Percentiles rank a stretch among this genome's conserved stretches.
phyloP scores from a whole-genome alignment of 2,797 vertebrate species.

The Trachops cirrhosus region DNA sequence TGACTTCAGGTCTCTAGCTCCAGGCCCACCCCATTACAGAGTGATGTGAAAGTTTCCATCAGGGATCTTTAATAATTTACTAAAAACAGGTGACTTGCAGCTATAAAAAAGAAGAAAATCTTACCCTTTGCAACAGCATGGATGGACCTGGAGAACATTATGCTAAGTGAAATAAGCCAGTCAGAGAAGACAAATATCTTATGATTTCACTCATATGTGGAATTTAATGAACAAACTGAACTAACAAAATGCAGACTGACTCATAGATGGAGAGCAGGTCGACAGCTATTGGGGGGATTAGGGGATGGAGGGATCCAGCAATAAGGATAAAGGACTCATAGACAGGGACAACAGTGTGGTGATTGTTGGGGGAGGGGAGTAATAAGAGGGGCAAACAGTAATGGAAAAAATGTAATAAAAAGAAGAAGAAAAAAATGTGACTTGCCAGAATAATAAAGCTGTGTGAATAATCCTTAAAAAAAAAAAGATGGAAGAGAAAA shows the following conservation, averaged over 20 bases:
- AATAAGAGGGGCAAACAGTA: not conserved
- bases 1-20: not conserved
- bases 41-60: not conserved
- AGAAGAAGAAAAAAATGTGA: not conserved
- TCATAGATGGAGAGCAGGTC: not conserved
- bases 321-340: not conserved
- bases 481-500: not conserved
- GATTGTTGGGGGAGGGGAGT: not conserved
- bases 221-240: not conserved
- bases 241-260: not conserved
- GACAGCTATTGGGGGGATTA: not conserved
- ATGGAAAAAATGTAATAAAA: not conserved
- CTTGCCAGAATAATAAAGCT: not conserved
- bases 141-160: not conserved
- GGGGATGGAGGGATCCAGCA: not conserved
- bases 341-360: not conserved
- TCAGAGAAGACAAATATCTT: not conserved
- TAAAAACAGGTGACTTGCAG: not conserved
- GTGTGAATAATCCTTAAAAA: not conserved
- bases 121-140: not conserved
- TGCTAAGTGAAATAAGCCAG: not conserved
- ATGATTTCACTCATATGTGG: not conserved
- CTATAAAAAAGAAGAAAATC: not conserved
- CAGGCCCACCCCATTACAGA: not conserved
- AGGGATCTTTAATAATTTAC: constrained; percentile 6